Conservation (phyloP, 2,113 vertebrate species). For the Menura novaehollandiae region DNA sequence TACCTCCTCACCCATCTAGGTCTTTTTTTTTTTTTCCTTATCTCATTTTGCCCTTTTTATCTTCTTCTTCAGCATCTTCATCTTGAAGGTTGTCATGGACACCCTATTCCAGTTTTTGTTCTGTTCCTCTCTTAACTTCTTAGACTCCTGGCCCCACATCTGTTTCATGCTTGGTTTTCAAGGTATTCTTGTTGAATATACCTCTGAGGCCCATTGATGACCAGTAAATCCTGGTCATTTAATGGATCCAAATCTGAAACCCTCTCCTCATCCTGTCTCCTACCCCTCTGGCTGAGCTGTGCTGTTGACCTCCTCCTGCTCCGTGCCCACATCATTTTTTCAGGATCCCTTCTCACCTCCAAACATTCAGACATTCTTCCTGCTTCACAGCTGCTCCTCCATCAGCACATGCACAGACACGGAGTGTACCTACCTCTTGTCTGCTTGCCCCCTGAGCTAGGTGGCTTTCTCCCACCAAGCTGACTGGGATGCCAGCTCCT, state of each 20-base stretch:
- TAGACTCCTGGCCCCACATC: not conserved
- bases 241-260: not conserved
- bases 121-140: not conserved
- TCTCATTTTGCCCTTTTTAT: not conserved
- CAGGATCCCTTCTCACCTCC: not conserved
- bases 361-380: not conserved
- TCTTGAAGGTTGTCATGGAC: not conserved
- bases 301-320: not conserved
- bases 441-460: not conserved
- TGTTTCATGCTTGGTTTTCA: not conserved
- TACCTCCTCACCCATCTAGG: not conserved
- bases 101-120: not conserved
- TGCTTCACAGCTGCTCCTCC: not conserved
- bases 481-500: not conserved
- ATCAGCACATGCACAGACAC: not conserved
- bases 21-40: not conserved
- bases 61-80: not conserved
- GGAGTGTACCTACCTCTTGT: not conserved
- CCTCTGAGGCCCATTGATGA: not conserved
- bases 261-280: not conserved
- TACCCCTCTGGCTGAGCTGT: not conserved
- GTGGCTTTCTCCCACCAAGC: not conserved
- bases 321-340: accelerated
- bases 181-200: not conserved
- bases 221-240: not conserved